A percentile compares a stretch with the other conserved stretches of the same genome.
These are phyloP conservation scores for Listrodromus nycthemerus DNA, from an alignment of 2,888 invertebrate genomes.

Conservation along the genomic window DNA sequence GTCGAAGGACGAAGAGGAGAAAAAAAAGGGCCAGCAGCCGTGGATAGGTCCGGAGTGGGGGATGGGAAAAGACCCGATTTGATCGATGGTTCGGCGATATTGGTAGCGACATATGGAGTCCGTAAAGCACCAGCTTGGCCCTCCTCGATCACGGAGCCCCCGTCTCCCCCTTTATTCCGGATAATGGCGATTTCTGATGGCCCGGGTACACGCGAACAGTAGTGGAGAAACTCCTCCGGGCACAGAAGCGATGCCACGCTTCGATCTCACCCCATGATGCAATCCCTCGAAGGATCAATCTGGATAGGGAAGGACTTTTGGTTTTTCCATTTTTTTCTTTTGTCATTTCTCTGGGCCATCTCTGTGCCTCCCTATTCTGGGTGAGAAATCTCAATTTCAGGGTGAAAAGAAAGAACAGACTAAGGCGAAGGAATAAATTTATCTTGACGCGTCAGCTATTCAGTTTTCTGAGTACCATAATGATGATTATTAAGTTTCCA, in stretches of 20 bases:
- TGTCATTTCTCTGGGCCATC: not conserved
- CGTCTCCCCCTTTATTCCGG: slow-evolving; percentile 16
- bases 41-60: slow-evolving; percentile 59
- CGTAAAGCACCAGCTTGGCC: slow-evolving; percentile 73
- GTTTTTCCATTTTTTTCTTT: not conserved
- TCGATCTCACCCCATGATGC: slow-evolving; percentile 54
- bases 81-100: slow-evolving; percentile 80
- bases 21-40: slow-evolving; percentile 14
- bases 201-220: slow-evolving; percentile 40
- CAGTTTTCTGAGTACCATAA: not conserved
- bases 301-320: slow-evolving; percentile 20
- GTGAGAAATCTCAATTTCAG: slow-evolving; percentile 17
- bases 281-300: slow-evolving; percentile 54
- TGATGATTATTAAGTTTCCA: not conserved
- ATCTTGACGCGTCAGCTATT: not conserved
- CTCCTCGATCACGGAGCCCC: slow-evolving; percentile 63
- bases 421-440: not conserved
- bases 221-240: slow-evolving; percentile 13
- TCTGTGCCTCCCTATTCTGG: not conserved
- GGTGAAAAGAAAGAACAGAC: not conserved
- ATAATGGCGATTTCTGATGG: slow-evolving; percentile 62
- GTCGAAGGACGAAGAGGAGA: slow-evolving; percentile 23
- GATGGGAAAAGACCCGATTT: slow-evolving; percentile 74
- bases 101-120: slow-evolving; percentile 80
- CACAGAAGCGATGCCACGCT: slow-evolving; percentile 68